Evolutionary conservation across 2,888 invertebrate species (phyloP).

Genomic region (Belgica antarctica): DNA sequence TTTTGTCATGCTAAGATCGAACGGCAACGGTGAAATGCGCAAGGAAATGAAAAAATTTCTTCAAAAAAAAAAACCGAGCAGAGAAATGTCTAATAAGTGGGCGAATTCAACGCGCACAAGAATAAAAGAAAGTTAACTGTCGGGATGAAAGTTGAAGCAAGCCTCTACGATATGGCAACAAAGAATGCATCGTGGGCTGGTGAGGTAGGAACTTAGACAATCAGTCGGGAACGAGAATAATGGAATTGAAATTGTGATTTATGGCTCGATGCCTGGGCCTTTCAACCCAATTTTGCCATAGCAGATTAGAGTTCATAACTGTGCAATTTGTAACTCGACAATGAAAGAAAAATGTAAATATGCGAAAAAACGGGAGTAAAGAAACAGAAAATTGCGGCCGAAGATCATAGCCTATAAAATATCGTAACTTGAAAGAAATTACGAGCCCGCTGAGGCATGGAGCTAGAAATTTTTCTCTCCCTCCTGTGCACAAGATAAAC

Average conservation of each 20-base stretch:
- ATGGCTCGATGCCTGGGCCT: not conserved
- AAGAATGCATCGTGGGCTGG: not conserved
- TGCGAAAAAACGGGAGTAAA: slow-evolving; percentile 7
- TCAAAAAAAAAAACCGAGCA: not conserved
- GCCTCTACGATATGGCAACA: too few relatives aligned
- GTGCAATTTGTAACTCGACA: not conserved
- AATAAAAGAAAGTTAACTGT: slow-evolving; percentile 13
- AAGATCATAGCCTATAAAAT: slow-evolving; percentile 36
- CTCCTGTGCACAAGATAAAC: slow-evolving; percentile 17
- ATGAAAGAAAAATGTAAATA: not conserved
- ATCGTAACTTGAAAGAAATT: not conserved
- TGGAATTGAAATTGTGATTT: not conserved
- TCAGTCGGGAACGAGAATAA: too few relatives aligned
- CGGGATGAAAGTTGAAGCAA: not conserved
- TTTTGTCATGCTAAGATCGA: not conserved
- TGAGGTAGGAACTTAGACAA: too few relatives aligned
- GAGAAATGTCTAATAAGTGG: not conserved
- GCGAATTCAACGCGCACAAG: not conserved
- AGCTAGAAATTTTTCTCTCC: slow-evolving; percentile 33
- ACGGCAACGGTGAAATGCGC: not conserved
- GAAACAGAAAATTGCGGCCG: slow-evolving; percentile 5
- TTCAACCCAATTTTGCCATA: not conserved
- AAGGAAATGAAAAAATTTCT: not conserved
- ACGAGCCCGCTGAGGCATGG: not conserved
- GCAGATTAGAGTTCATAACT: not conserved